Evolutionary conservation across 2,113 vertebrate species (phyloP).

Genomic region (Myrmecophaga tridactyla): DNA sequence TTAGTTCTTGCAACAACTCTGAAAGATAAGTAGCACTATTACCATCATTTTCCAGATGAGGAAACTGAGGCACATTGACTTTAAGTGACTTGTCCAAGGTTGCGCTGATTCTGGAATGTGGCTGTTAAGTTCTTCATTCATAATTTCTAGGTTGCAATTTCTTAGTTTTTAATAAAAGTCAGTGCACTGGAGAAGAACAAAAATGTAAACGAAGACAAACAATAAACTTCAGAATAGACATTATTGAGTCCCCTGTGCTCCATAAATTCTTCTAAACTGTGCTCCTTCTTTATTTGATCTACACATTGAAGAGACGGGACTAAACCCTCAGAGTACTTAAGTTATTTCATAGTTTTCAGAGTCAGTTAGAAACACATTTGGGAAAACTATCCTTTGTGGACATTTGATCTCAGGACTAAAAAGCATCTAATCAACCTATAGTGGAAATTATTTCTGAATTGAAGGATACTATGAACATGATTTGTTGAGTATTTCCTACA

Average conservation of each 20-base stretch:
- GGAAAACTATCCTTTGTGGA: neutral
- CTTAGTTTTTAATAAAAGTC: neutral
- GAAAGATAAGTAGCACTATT: neutral
- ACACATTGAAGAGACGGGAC: neutral
- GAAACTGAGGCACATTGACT: neutral
- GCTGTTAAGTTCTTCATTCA: neutral
- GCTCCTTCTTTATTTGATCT: neutral
- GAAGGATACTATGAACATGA: neutral
- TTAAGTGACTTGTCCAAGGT: neutral
- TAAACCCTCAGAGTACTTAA: neutral
- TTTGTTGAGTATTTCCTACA: neutral
- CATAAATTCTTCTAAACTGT: neutral
- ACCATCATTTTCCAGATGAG: neutral
- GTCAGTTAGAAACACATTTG: neutral
- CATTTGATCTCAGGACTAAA: neutral
- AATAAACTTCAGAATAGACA: neutral
- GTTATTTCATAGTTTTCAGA: neutral
- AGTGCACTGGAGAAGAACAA: neutral
- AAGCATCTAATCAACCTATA: neutral
- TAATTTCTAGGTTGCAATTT: neutral
- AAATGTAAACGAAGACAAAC: neutral
- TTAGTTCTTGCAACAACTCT: neutral
- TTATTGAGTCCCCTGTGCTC: neutral
- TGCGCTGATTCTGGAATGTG: neutral
- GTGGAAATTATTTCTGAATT: neutral